These are phyloP conservation scores for Elephas maximus DNA, from an alignment of 2,113 vertebrate species.

Conservation along the genomic window DNA sequence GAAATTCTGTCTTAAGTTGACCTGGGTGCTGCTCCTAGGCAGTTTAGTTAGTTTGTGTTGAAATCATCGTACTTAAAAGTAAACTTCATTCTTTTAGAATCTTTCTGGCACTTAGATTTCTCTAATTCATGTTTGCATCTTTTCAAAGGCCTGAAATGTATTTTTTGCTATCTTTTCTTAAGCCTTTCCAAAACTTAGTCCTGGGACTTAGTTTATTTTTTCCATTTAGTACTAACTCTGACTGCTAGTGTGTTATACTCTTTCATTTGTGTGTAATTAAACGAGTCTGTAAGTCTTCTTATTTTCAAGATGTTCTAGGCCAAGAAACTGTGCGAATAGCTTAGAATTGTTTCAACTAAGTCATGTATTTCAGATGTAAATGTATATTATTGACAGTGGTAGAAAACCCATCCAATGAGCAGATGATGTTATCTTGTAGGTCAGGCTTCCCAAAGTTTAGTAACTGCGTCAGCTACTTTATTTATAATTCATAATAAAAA, in stretches of 20 bases:
- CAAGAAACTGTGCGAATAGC: constrained; percentile 13
- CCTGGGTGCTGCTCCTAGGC: not conserved
- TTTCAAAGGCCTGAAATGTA: not conserved
- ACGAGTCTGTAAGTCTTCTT: not conserved
- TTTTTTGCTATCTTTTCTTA: constrained; percentile 30
- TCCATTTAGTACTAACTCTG: not conserved
- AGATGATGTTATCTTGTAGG: not conserved
- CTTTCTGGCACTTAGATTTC: constrained; percentile 36
- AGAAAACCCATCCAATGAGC: constrained; percentile 29
- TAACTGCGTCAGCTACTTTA: constrained; percentile 7
- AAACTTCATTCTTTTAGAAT: constrained; percentile 32
- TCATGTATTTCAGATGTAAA: constrained; percentile 37
- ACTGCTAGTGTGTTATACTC: not conserved
- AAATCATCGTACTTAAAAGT: constrained; percentile 44
- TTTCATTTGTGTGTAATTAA: not conserved
- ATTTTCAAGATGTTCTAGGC: constrained; percentile 17
- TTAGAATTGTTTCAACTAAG: constrained; percentile 44
- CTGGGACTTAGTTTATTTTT: not conserved
- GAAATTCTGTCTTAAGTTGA: not conserved
- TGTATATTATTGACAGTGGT: constrained; percentile 41
- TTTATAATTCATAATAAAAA: constrained; percentile 40
- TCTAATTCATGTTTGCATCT: constrained; percentile 47
- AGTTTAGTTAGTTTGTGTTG: constrained; percentile 19
- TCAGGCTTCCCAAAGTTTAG: not conserved
- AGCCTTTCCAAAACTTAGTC: constrained; percentile 10